A percentile compares a stretch with the other conserved stretches of the same genome.
phyloP scores from a whole-genome alignment of 1,140 invertebrate species.

The Listronotus oregonensis region DNA sequence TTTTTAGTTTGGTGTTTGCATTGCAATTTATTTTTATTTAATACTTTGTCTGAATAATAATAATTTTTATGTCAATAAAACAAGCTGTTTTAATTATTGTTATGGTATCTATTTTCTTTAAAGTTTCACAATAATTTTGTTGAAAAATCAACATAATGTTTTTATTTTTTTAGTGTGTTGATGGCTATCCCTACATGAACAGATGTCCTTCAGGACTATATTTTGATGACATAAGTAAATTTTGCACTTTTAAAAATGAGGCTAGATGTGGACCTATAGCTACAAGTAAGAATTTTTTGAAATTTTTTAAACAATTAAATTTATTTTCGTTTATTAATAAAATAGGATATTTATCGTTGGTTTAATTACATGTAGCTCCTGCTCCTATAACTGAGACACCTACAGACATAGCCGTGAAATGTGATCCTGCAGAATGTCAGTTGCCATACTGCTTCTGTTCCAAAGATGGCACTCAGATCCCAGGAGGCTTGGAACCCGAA shows the following conservation, averaged over 20 bases:
- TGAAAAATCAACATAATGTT: no score
- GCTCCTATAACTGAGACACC: slow-evolving; percentile 80
- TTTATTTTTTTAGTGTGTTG: slow-evolving; percentile 73
- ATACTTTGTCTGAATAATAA: no score
- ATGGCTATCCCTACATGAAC: slow-evolving; percentile 83
- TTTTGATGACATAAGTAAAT: slow-evolving; percentile 89
- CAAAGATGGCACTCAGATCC: slow-evolving; percentile 85
- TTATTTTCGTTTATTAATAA: no score
- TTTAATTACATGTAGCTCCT: slow-evolving; percentile 63
- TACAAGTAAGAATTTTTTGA: slow-evolving; percentile 71
- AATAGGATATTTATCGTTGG: not conserved
- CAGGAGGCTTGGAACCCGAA: slow-evolving; percentile 78
- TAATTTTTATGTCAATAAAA: no score
- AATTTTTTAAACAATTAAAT: no score
- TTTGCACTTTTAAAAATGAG: slow-evolving; percentile 89
- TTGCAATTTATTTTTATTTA: no score
- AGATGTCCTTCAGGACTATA: slow-evolving; percentile 87
- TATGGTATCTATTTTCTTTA: no score
- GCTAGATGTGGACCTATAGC: slow-evolving; percentile 87
- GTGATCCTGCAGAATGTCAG: slow-evolving; percentile 74
- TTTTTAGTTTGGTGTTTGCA: no score
- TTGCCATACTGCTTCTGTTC: slow-evolving; percentile 94
- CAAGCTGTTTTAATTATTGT: no score
- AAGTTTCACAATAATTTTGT: no score
- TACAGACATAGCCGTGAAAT: slow-evolving; percentile 76